Conservation (phyloP, 1,140 invertebrate species). For the Euglossa dilemma region DNA sequence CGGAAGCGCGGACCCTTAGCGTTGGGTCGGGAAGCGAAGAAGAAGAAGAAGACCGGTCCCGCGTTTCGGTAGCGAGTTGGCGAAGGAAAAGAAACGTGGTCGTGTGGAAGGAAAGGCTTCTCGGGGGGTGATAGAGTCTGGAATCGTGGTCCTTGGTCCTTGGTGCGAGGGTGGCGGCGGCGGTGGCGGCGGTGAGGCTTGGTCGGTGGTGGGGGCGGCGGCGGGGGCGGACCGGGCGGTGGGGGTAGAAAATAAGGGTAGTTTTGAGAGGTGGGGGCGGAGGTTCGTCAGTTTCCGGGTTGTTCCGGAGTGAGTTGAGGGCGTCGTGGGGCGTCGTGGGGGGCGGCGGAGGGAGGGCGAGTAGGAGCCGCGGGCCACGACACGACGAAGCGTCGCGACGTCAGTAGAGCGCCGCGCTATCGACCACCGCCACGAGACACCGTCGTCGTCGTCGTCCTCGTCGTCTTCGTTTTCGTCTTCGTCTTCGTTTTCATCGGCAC, state of each 20-base stretch:
- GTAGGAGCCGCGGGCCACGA: slow-evolving; percentile 72
- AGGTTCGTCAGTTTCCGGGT: slow-evolving; percentile 79
- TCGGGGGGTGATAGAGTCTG: slow-evolving; percentile 42
- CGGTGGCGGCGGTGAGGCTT: too few species aligned
- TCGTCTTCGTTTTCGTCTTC: slow-evolving; percentile 43
- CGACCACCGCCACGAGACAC: slow-evolving; percentile 77
- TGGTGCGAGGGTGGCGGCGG: slow-evolving; percentile 35
- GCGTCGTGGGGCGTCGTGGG: slow-evolving; percentile 63
- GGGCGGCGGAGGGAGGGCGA: slow-evolving; percentile 56
- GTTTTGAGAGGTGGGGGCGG: slow-evolving; percentile 67
- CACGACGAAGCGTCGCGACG: slow-evolving; percentile 79
- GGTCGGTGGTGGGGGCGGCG: slow-evolving; percentile 43
- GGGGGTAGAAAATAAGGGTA: slow-evolving; percentile 75
- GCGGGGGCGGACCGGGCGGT: slow-evolving; percentile 41
- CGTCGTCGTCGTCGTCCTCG: slow-evolving; percentile 63
- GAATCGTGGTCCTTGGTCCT: slow-evolving; percentile 46
- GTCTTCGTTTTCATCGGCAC: slow-evolving; percentile 37
- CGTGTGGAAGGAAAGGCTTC: slow-evolving; percentile 10
- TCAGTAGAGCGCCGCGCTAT: slow-evolving; percentile 81
- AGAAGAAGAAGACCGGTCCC: neutral
- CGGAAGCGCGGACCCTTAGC: neutral
- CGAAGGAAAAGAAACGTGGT: neutral
- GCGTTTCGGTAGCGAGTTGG: slow-evolving; percentile 11
- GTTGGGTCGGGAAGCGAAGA: neutral
- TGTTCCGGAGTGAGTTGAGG: slow-evolving; percentile 76